Conservation (phyloP, 2,888 invertebrate genomes). For the Prosapia bicincta region DNA sequence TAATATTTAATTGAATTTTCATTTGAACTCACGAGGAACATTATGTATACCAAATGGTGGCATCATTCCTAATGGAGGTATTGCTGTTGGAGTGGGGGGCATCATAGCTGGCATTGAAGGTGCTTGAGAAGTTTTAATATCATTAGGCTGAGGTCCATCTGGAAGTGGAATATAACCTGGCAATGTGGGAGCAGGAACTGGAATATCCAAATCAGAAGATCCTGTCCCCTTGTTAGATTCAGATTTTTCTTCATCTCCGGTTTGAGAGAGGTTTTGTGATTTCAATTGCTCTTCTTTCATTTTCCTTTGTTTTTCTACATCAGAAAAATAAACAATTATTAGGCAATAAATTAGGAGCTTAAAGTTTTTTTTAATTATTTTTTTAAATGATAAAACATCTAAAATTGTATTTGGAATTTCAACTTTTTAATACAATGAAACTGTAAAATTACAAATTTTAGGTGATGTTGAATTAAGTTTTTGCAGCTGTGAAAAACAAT, state of each 20-base stretch:
- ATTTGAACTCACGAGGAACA: slow-evolving; percentile 46
- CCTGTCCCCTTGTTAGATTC: slow-evolving; percentile 4
- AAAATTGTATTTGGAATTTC: too few species aligned
- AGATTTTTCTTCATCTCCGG: slow-evolving; percentile 8
- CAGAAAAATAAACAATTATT: too few species aligned
- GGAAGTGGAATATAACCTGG: slow-evolving; percentile 42
- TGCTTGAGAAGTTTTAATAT: slow-evolving; percentile 42
- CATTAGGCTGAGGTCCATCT: slow-evolving; percentile 41
- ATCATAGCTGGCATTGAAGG: slow-evolving; percentile 42
- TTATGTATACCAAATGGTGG: slow-evolving; percentile 42
- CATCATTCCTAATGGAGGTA: slow-evolving; percentile 42
- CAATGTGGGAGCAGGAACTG: slow-evolving; percentile 34
- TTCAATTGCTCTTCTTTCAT: slow-evolving; percentile 16
- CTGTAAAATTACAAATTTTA: too few species aligned
- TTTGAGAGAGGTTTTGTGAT: neutral
- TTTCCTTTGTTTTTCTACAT: slow-evolving; percentile 24
- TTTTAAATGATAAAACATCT: too few species aligned
- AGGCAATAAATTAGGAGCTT: too few species aligned
- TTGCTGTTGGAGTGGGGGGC: slow-evolving; percentile 37
- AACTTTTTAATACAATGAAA: too few species aligned
- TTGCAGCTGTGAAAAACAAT: too few species aligned
- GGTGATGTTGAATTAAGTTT: too few species aligned
- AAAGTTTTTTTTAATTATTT: too few species aligned
- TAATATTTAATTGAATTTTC: too few species aligned
- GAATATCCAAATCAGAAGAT: slow-evolving; percentile 29